Evolutionary conservation across 2,888 invertebrate genomes (phyloP).

Genomic region (Napeogenes sylphis): DNA sequence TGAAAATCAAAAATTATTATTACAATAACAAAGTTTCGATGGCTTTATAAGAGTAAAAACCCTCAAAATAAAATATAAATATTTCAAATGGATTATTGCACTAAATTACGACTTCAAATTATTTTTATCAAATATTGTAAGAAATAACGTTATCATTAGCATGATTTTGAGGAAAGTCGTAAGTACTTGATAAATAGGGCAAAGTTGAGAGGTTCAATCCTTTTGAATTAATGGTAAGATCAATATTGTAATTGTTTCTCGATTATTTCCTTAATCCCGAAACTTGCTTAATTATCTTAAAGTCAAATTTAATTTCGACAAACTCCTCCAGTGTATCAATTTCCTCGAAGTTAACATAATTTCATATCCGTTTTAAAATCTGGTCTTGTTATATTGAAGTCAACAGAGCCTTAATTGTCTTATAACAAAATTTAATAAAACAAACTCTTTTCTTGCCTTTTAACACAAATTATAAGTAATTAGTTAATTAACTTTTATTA

Average conservation of each 20-base stretch:
- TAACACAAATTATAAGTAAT: too few relatives aligned
- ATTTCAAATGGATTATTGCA: too few relatives aligned
- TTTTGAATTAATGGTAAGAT: constrained; percentile 40
- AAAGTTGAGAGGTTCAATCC: constrained; percentile 25
- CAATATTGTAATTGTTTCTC: constrained; percentile 44
- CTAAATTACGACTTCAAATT: too few relatives aligned
- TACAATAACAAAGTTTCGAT: too few relatives aligned
- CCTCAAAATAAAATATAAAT: too few relatives aligned
- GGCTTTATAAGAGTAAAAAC: too few relatives aligned
- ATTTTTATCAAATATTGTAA: too few relatives aligned
- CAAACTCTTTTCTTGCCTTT: background rate
- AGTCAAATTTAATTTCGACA: constrained; percentile 23
- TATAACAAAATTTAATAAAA: background rate
- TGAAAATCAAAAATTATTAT: too few relatives aligned
- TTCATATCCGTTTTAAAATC: constrained; percentile 9
- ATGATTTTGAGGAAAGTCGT: background rate
- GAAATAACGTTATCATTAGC: background rate
- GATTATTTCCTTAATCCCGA: constrained; percentile 43
- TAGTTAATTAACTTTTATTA: too few relatives aligned
- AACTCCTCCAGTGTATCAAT: constrained; percentile 41
- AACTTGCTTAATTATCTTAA: constrained; percentile 44
- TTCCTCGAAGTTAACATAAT: constrained; percentile 13
- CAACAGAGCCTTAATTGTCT: background rate
- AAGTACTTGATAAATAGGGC: constrained; percentile 18
- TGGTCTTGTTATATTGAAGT: background rate